phyloP scores from a whole-genome alignment of 1,140 invertebrate genomes.

The Drosophila tani region DNA sequence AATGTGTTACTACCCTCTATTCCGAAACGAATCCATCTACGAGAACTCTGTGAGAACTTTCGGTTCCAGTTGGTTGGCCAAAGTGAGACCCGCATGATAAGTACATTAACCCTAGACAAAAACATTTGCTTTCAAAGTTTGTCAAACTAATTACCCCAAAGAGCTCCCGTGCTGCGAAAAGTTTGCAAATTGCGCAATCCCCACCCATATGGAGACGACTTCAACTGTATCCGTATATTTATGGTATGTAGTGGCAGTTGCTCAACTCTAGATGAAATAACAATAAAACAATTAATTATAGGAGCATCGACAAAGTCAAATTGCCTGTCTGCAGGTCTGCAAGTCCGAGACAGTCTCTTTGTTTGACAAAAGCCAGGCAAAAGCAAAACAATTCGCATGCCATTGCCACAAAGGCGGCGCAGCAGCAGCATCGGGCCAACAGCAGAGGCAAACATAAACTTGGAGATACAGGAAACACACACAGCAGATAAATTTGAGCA shows the following conservation, averaged over 20 bases:
- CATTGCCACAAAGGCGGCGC: slow-evolving; percentile 48
- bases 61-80: slow-evolving; percentile 36
- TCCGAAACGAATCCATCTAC: background rate
- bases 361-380: slow-evolving; percentile 66
- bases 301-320: slow-evolving; percentile 41
- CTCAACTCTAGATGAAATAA: slow-evolving; percentile 39
- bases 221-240: slow-evolving; percentile 6
- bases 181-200: slow-evolving; percentile 22
- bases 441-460: slow-evolving; percentile 50
- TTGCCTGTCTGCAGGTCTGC: slow-evolving; percentile 35
- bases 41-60: slow-evolving; percentile 35
- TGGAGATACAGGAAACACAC: slow-evolving; percentile 71
- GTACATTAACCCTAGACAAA: slow-evolving; percentile 41
- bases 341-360: slow-evolving; percentile 32
- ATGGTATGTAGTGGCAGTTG: slow-evolving; percentile 1
- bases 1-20: slow-evolving; percentile 6
- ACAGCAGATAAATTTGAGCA: slow-evolving; percentile 55
- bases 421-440: slow-evolving; percentile 17
- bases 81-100: slow-evolving; percentile 41
- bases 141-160: slow-evolving; percentile 39
- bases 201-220: slow-evolving; percentile 13
- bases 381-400: slow-evolving; percentile 72
- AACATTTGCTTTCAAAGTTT: slow-evolving; percentile 36
- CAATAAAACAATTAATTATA: slow-evolving; percentile 52
- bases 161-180: slow-evolving; percentile 21